phyloP scores from a whole-genome alignment of 2,888 invertebrate species.

The Philereme vetulata region DNA sequence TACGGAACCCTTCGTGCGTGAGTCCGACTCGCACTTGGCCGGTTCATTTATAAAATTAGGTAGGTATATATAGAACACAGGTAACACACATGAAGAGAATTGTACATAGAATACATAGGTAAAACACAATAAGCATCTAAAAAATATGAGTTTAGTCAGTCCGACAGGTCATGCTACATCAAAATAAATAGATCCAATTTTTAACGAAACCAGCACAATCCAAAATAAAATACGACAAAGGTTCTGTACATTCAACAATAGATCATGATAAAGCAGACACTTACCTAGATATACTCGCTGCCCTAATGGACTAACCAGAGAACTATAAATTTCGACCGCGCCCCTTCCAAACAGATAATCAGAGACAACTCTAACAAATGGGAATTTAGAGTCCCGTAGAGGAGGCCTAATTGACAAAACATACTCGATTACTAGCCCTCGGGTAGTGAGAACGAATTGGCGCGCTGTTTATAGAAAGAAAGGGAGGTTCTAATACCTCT shows the following conservation, averaged over 20 bases:
- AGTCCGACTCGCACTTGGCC: no score
- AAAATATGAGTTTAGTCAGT: no score
- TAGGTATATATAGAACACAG: no score
- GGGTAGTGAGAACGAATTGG: conserved; percentile 35
- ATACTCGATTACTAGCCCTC: conserved; percentile 57
- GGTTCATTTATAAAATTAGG: no score
- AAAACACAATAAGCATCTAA: no score
- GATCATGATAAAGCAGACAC: conserved; percentile 41
- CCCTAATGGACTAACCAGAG: conserved; percentile 70
- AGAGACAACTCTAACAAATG: conserved; percentile 70
- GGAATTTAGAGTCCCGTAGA: conserved; percentile 69
- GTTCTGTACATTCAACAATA: conserved; percentile 29
- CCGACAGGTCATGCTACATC: no score
- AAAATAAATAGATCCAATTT: conserved; percentile 18
- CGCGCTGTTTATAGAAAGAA: no score
- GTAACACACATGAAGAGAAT: no score
- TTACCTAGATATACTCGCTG: conserved; percentile 49
- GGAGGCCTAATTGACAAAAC: conserved; percentile 74
- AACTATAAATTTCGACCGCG: conserved; percentile 71
- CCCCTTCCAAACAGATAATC: conserved; percentile 77
- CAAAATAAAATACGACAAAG: conserved; percentile 18
- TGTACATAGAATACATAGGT: no score
- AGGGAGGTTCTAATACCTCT: no score
- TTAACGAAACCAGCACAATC: conserved; percentile 14
- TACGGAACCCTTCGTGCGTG: no score